Conservation (phyloP, 2,797 vertebrate species). For the Helicolenus hilgendorfi region DNA sequence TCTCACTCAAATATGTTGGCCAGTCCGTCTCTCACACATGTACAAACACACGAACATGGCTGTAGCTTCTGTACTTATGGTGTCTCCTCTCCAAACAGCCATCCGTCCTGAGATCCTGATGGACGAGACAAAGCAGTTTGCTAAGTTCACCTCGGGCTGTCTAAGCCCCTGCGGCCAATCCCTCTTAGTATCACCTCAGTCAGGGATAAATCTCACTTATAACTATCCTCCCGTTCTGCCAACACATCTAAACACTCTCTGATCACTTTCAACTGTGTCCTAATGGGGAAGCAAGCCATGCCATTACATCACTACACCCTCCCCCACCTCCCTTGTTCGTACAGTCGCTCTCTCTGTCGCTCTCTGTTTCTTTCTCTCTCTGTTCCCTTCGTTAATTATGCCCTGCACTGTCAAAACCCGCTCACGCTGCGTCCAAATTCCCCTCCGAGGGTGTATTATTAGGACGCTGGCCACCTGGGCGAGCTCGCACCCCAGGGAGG, state of each 20-base stretch:
- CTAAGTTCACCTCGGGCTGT: slow-evolving; percentile 67
- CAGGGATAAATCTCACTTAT: slow-evolving; percentile 85
- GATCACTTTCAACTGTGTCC: slow-evolving; percentile 81
- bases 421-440: slow-evolving; percentile 61
- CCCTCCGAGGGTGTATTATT: slow-evolving; percentile 69
- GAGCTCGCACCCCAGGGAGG: slow-evolving; percentile 25
- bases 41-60: not conserved
- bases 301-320: slow-evolving; percentile 76
- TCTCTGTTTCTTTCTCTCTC: slow-evolving; percentile 37
- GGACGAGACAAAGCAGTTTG: slow-evolving; percentile 32
- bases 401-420: slow-evolving; percentile 46
- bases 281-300: slow-evolving; percentile 69
- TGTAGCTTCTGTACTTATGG: not conserved
- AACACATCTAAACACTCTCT: slow-evolving; percentile 77
- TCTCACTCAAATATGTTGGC: not conserved
- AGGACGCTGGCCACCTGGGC: slow-evolving; percentile 59
- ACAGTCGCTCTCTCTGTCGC: slow-evolving; percentile 40
- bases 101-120: slow-evolving; percentile 25
- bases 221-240: slow-evolving; percentile 75
- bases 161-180: slow-evolving; percentile 71
- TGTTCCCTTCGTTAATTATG: slow-evolving; percentile 69
- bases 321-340: slow-evolving; percentile 43
- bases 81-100: not conserved
- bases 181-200: slow-evolving; percentile 81
- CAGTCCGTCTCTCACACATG: not conserved